Evolutionary conservation across 2,797 vertebrate genomes (phyloP).

Genomic region (Benthosema pterotum): DNA sequence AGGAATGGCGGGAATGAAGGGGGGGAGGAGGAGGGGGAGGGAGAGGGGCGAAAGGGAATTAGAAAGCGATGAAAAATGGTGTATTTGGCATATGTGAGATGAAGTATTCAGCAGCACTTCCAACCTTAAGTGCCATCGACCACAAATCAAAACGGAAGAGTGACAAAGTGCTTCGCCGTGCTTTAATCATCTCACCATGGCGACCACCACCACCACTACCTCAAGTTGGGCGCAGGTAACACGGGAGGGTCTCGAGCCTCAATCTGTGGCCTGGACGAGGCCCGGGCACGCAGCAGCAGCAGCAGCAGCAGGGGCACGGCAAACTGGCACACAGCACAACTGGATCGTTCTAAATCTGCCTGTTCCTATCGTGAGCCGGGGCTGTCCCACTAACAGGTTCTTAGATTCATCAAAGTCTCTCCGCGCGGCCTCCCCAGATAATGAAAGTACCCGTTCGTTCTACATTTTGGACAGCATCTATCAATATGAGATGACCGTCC

Average conservation of each 20-base stretch:
- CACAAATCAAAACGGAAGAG: constrained; percentile 54
- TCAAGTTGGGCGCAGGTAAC: constrained; percentile 61
- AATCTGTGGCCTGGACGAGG: constrained; percentile 17
- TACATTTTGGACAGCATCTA: constrained; percentile 46
- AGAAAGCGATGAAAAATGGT: constrained; percentile 74
- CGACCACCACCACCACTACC: constrained; percentile 36
- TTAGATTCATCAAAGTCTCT: constrained; percentile 18
- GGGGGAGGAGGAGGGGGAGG: constrained; percentile 59
- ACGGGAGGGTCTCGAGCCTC: constrained; percentile 41
- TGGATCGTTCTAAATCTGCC: constrained; percentile 24
- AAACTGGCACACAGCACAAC: constrained; percentile 6
- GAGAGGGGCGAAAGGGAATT: constrained; percentile 72
- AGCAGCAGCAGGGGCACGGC: constrained; percentile 8
- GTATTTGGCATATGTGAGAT: constrained; percentile 72
- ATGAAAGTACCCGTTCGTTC: constrained; percentile 30
- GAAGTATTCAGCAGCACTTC: constrained; percentile 66
- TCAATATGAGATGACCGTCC: constrained; percentile 28
- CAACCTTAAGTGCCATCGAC: constrained; percentile 58
- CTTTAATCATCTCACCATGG: constrained; percentile 44
- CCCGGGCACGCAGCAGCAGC: no score
- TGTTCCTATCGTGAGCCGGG: constrained; percentile 18
- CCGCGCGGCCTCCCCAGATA: constrained; percentile 20
- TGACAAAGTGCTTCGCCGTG: constrained; percentile 55
- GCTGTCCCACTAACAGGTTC: constrained; percentile 40
- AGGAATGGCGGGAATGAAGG: constrained; percentile 61